Conservation (phyloP, 2,113 vertebrate genomes). For the Nerophis lumbriciformis region DNA sequence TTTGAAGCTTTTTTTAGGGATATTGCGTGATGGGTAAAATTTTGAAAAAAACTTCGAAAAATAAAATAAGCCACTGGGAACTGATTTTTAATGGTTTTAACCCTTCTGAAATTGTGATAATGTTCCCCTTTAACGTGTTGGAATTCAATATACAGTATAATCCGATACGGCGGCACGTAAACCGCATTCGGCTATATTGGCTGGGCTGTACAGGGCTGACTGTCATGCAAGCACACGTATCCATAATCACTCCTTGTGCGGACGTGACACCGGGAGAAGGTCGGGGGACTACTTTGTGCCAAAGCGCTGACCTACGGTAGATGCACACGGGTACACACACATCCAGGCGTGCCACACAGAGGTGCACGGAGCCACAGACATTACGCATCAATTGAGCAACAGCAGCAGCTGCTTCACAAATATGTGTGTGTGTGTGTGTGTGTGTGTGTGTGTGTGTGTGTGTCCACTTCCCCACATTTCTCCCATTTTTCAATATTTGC, state of each 20-base stretch:
- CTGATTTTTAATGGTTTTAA: too few species aligned
- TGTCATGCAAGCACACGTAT: constrained; percentile 35
- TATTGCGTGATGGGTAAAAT: too few species aligned
- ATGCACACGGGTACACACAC: constrained; percentile 11
- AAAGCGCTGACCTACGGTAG: constrained; percentile 36
- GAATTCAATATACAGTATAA: background rate
- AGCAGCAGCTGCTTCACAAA: constrained; percentile 39
- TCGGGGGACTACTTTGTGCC: constrained; percentile 41
- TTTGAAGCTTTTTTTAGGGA: too few species aligned
- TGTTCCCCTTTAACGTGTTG: constrained; percentile 3
- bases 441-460: constrained; percentile 3
- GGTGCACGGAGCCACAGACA: constrained; percentile 17
- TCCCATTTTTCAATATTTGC: constrained; percentile 59
- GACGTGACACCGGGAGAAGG: constrained; percentile 28
- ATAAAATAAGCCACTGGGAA: too few species aligned
- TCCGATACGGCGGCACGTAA: constrained; percentile 3
- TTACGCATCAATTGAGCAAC: constrained; percentile 27
- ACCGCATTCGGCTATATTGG: background rate
- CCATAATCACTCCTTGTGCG: constrained; percentile 47
- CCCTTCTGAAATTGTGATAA: too few species aligned
- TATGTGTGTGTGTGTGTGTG: too few species aligned
- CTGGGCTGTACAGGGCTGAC: constrained; percentile 23
- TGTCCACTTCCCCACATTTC: constrained; percentile 41
- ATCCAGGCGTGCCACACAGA: constrained; percentile 2
- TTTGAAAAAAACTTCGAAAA: too few species aligned